Conservation (phyloP, 2,888 invertebrate species). For the Panopea generosa region DNA sequence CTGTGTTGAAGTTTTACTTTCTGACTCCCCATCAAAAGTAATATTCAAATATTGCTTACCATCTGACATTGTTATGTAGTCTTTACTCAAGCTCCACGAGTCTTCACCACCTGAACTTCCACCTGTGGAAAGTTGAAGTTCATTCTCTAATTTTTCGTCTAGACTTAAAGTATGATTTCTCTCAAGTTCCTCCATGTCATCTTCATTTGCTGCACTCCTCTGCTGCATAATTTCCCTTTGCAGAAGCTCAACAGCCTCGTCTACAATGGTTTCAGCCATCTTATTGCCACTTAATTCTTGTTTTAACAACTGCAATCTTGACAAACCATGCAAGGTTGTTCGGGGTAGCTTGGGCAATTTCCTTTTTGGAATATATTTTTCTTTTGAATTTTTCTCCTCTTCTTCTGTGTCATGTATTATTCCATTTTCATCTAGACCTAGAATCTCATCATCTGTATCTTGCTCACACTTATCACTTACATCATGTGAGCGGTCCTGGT, state of each 20-base stretch:
- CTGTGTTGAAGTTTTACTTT: slow-evolving; percentile 58
- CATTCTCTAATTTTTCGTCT: slow-evolving; percentile 34
- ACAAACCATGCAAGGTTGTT: slow-evolving; percentile 38
- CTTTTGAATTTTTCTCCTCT: slow-evolving; percentile 23
- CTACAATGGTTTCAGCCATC: slow-evolving; percentile 19
- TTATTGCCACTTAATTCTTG: slow-evolving; percentile 24
- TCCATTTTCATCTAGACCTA: slow-evolving; percentile 56
- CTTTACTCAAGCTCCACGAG: slow-evolving; percentile 61
- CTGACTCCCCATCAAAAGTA: slow-evolving; percentile 68
- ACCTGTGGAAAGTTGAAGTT: slow-evolving; percentile 46
- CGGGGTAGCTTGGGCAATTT: slow-evolving; percentile 52
- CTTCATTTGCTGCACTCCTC: slow-evolving; percentile 28
- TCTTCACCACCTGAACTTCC: slow-evolving; percentile 60
- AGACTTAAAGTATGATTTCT: slow-evolving; percentile 11
- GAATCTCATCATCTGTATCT: slow-evolving; percentile 48
- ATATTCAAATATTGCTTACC: slow-evolving; percentile 65
- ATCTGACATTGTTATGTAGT: slow-evolving; percentile 54
- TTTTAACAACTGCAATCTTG: slow-evolving; percentile 36
- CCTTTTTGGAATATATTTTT: slow-evolving; percentile 31
- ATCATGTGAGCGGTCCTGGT: slow-evolving; percentile 50
- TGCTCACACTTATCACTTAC: slow-evolving; percentile 51
- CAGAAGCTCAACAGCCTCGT: slow-evolving; percentile 45
- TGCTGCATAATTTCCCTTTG: too few relatives aligned
- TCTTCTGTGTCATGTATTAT: slow-evolving; percentile 51
- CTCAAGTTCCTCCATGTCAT: slow-evolving; percentile 17